Base-by-base conservation (phyloP, 2,113 vertebrate species). In the Illadopsis cleaveri region DNA sequence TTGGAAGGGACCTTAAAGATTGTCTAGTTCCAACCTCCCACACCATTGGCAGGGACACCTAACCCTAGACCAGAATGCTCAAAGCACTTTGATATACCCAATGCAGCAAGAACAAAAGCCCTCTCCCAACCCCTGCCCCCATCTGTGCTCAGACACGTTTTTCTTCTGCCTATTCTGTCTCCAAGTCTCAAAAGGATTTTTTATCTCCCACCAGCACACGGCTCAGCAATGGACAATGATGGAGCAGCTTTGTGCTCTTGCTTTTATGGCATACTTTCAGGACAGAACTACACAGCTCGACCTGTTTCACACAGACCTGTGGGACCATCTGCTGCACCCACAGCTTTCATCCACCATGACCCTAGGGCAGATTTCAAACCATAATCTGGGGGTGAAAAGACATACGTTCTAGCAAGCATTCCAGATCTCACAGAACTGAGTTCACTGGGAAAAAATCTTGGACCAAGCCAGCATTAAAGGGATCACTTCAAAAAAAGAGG, bases 401-500 rank as follows among this genome's bases (percentile, higher is more conserved):
- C 35, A 28, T 69, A 87, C 81, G 85, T 93, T 94, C 86, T 82
- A 92, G 57, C 44, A 57, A 79, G 50, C 77, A 92, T 96, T 96
- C 91, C 94, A 91, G 77, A 68, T 94, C 62, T 94, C 70, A 85
- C 35, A 87, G 81, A 93, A 58, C 48, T 95, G 96, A 94, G 91
- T 95, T 96, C 92, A 95, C 53, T 79, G 86, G 81, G 71, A 94
- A 97, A 96, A 95, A 96, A 91, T 89, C 84, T 94, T 89, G 77
- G 88, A 79, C 71, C 69, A 58, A 94, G 24, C 10, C 66, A 87
- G 61, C 35, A 92, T 96, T 95, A 94, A 93, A 96, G 44, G 56
- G 80, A 94, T 93, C 85, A 89, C 56, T 96, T 96, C 76, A 68
- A 70, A 86, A 87, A 94, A 71, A 69, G 86, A 96, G 72, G 73